Evolutionary conservation across 2,888 invertebrate species (phyloP).

Genomic region (Campaea margaritaria): DNA sequence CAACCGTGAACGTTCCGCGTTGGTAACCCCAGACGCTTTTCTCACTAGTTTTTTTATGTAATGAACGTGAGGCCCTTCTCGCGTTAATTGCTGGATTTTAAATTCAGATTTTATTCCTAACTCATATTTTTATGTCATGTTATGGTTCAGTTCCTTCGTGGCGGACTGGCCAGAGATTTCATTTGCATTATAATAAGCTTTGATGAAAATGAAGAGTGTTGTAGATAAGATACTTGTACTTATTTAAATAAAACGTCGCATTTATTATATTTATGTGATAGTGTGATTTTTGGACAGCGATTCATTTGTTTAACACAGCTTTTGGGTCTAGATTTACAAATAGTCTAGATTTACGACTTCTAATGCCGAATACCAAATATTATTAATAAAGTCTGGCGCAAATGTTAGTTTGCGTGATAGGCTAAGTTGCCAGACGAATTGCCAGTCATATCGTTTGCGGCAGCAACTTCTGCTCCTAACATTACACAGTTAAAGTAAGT

Average conservation of each 20-base stretch:
- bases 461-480: slow-evolving; percentile 46
- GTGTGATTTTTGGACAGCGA: too few relatives aligned
- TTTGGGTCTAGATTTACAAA: too few relatives aligned
- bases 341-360: too few relatives aligned
- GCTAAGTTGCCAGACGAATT: slow-evolving; percentile 41
- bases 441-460: slow-evolving; percentile 47
- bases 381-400: not conserved
- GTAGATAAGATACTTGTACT: slow-evolving; percentile 7
- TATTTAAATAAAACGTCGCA: too few relatives aligned
- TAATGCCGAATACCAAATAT: not conserved
- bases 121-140: slow-evolving; percentile 29
- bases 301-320: too few relatives aligned
- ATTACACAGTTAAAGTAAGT: slow-evolving; percentile 39
- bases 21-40: slow-evolving; percentile 69
- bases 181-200: slow-evolving; percentile 33
- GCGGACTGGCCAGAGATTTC: slow-evolving; percentile 31
- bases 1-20: slow-evolving; percentile 80
- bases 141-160: slow-evolving; percentile 32
- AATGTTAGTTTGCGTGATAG: slow-evolving; percentile 24
- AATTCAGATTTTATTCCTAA: slow-evolving; percentile 31
- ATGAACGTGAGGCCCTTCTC: slow-evolving; percentile 58
- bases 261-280: too few relatives aligned
- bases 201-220: slow-evolving; percentile 14
- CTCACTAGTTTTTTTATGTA: slow-evolving; percentile 72
- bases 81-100: slow-evolving; percentile 58